Conservation (phyloP, 2,888 invertebrate species). For the Yponomeuta malinellus region DNA sequence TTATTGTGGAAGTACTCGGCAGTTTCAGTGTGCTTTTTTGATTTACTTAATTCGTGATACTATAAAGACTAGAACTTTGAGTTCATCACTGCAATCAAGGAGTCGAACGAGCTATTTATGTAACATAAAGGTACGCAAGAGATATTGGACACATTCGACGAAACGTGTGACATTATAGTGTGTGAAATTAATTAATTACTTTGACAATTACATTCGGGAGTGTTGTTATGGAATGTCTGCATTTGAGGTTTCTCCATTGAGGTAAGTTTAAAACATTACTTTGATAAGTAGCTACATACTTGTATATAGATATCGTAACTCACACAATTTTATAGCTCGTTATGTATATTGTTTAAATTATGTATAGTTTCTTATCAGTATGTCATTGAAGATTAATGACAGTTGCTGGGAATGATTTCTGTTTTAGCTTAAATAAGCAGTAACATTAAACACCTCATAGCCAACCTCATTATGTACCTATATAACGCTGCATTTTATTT, state of each 20-base stretch:
- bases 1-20: neutral
- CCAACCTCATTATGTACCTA: too few species aligned
- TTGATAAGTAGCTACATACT: neutral
- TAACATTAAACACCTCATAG: too few species aligned
- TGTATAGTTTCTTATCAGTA: too few species aligned
- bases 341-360: neutral
- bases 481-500: too few species aligned
- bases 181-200: constrained; percentile 44
- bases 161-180: constrained; percentile 48
- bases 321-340: neutral
- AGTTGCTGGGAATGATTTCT: too few species aligned
- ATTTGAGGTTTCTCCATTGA: constrained; percentile 29
- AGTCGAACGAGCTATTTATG: constrained; percentile 25
- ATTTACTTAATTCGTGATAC: constrained; percentile 6
- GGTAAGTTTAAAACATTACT: constrained; percentile 30
- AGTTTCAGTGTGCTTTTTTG: neutral
- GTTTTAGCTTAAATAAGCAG: too few species aligned
- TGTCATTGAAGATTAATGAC: too few species aligned
- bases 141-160: constrained; percentile 25
- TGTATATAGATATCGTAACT: neutral
- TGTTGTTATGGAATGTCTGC: constrained; percentile 50
- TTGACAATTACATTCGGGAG: constrained; percentile 37
- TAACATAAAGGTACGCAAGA: constrained; percentile 29
- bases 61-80: neutral
- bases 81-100: neutral